Evolutionary conservation across 1,140 invertebrate species (phyloP), one percentile per base, ranked within the genome.

Genomic region (Palaemon carinicauda): DNA sequence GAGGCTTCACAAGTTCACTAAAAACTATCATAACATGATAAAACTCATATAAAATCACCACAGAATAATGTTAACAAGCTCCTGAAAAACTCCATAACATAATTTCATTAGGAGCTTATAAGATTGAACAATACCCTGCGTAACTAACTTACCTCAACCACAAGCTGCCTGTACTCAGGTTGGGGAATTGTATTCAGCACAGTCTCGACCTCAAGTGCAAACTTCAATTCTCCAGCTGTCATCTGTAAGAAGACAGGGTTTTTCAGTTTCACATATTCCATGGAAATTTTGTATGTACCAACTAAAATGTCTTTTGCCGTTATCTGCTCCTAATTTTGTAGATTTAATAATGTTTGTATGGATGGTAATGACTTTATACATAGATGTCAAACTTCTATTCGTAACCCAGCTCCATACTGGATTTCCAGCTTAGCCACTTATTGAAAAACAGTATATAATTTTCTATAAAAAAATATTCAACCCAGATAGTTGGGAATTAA

Each of bases 171-270:
- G 92, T 99, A 99, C 92, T 99, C 98, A 12, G 99, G 98, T 91
- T 99, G 97, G 0, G 98, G 97, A 89, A 99, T 98, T 21, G 95
- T 95, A 91, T 99, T 99, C 29, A 99, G 92, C 9, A 98, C 97
- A n/a, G 96, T 97, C 92, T 99, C 99, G 1, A 99, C 98, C 87
- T 97, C 96, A 12, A 99, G 92, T 0, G 98, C 98, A 93, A 99
- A 99, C 93, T 99, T 99, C 84, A 99, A 92, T 92, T 99, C 99
- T 51, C 97, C 97, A 0, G 98, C 94, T 7, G 98, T 99, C 98
- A 99, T 99, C 94, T 94, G 87, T 27, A 84, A 83, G 4, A 17
- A 52, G 10, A 24, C n/a, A 78, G 56, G 24, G 21, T 14, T n/a
- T 53, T 14, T 21, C 19, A 29, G 2, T 33, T 74, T 69, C 29